Evolutionary conservation across 2,797 vertebrate genomes (phyloP).

Genomic region (Salarias fasciatus): DNA sequence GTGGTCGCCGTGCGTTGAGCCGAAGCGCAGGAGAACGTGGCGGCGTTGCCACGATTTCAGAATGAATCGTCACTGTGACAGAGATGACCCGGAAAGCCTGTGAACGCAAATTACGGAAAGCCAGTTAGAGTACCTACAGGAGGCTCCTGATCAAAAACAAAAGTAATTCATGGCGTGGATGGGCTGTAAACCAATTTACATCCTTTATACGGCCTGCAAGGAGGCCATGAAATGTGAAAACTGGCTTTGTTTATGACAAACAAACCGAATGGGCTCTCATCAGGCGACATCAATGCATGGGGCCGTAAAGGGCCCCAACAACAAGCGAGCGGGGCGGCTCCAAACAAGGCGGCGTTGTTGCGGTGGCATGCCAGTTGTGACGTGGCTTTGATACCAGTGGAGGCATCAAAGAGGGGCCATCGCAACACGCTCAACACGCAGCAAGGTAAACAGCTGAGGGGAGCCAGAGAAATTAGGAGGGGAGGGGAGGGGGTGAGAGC

Average conservation of each 20-base stretch:
- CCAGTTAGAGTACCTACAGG: constrained; percentile 39
- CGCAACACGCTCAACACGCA: constrained; percentile 53
- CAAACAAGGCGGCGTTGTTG: constrained; percentile 57
- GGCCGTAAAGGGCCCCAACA: constrained; percentile 42
- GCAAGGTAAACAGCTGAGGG: constrained; percentile 74
- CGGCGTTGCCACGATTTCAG: no score
- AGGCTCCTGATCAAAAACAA: constrained; percentile 39
- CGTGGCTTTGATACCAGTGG: constrained; percentile 54
- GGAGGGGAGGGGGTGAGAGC: constrained; percentile 18
- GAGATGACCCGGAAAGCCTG: constrained; percentile 47
- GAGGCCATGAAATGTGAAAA: constrained; percentile 54
- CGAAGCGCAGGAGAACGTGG: constrained; percentile 55
- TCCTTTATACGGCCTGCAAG: constrained; percentile 20
- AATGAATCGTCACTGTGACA: constrained; percentile 58
- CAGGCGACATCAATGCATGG: constrained; percentile 34
- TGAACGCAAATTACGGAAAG: constrained; percentile 35
- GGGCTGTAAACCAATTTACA: constrained; percentile 57
- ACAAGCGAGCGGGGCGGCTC: constrained; percentile 32
- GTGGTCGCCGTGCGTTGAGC: constrained; percentile 37
- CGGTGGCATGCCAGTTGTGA: constrained; percentile 53
- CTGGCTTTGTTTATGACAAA: constrained; percentile 60
- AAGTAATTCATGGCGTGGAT: constrained; percentile 43
- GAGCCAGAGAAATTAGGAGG: constrained; percentile 12
- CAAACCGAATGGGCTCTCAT: constrained; percentile 50
- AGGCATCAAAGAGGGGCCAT: constrained; percentile 52